Conservation (phyloP, 2,797 vertebrate species). For the Pogonophryne albipinna region DNA sequence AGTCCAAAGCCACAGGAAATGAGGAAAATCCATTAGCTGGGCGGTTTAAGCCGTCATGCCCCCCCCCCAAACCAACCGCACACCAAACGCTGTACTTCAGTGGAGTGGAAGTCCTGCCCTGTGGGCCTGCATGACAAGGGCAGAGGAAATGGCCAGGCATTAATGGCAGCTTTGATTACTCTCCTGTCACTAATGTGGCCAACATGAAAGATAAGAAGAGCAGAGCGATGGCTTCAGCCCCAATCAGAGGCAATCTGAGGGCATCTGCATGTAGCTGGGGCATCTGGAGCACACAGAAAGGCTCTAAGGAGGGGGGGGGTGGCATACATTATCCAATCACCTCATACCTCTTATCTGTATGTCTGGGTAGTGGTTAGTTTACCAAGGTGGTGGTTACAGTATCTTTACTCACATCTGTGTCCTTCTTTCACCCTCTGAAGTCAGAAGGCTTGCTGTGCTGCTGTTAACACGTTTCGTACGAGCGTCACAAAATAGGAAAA, state of each 20-base stretch:
- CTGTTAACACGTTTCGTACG: neutral
- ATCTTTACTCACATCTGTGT: slow-evolving; percentile 18
- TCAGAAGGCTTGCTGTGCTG: neutral
- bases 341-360: slow-evolving; percentile 9
- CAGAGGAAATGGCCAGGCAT: slow-evolving; percentile 77
- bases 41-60: slow-evolving; percentile 40
- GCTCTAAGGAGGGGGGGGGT: neutral
- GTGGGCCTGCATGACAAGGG: slow-evolving; percentile 69
- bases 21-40: slow-evolving; percentile 77
- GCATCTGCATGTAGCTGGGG: slow-evolving; percentile 53
- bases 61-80: neutral
- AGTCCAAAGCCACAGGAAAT: slow-evolving; percentile 75
- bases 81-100: slow-evolving; percentile 29
- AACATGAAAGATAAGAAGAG: slow-evolving; percentile 79
- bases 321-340: slow-evolving; percentile 24
- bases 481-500: no score
- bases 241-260: slow-evolving; percentile 62
- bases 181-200: slow-evolving; percentile 82
- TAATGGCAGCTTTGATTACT: slow-evolving; percentile 82
- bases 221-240: slow-evolving; percentile 65
- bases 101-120: slow-evolving; percentile 56
- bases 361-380: slow-evolving; percentile 30
- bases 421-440: slow-evolving; percentile 10
- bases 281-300: slow-evolving; percentile 45
- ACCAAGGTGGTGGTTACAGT: neutral